A percentile compares a stretch with the other conserved stretches of the same genome.
These are phyloP conservation scores for Standfussiana lucernea DNA, from an alignment of 2,888 invertebrate genomes.

Conservation along the genomic window DNA sequence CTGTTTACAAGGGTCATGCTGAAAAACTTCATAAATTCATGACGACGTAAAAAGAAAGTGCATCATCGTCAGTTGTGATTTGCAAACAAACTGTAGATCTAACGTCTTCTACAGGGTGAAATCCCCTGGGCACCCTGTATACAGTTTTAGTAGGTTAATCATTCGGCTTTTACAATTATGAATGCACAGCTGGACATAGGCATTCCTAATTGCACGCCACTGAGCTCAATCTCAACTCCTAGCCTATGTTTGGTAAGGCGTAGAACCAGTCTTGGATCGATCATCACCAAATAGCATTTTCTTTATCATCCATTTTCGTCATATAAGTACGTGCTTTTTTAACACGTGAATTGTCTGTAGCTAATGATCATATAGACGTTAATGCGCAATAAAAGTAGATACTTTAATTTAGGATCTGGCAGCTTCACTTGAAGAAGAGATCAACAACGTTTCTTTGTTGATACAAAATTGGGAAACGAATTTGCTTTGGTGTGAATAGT, in stretches of 20 bases:
- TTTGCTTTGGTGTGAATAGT: background rate
- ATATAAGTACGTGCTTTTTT: background rate
- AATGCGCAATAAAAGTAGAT: background rate
- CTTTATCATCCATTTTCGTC: background rate
- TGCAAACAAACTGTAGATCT: background rate
- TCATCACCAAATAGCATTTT: background rate
- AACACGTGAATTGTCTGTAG: background rate
- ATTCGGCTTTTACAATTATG: background rate
- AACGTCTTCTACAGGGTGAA: background rate
- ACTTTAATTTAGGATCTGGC: slow-evolving; percentile 8
- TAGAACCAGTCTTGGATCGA: background rate
- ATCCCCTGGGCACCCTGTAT: too few species aligned
- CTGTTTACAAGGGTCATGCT: background rate
- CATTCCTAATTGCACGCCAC: background rate
- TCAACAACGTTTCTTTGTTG: background rate
- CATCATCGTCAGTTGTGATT: background rate
- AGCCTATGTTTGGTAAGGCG: background rate
- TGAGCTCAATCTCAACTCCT: too few species aligned
- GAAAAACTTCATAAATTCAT: background rate
- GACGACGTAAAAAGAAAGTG: background rate
- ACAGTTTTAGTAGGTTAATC: background rate
- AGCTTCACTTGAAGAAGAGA: background rate
- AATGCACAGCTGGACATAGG: too few species aligned
- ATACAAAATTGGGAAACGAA: background rate
- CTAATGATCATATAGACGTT: background rate